These are phyloP conservation scores for Panthera uncia DNA, from an alignment of 2,113 vertebrate species.

Conservation along the genomic window DNA sequence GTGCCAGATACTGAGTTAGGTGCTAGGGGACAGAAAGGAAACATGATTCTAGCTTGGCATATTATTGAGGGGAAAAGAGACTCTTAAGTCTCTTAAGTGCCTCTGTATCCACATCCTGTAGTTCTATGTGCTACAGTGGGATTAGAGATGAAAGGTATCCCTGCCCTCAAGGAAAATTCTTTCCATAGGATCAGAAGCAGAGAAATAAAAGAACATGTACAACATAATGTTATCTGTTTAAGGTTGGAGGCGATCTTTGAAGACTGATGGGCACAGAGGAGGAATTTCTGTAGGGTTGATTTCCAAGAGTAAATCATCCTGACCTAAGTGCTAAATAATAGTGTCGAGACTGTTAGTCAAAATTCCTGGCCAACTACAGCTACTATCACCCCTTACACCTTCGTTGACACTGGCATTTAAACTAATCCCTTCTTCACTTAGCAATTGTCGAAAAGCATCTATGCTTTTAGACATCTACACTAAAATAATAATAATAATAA, in stretches of 20 bases:
- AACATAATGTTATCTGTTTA: not conserved
- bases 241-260: not conserved
- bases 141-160: not conserved
- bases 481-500: not conserved
- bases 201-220: not conserved
- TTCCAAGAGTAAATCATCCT: not conserved
- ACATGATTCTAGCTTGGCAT: not conserved
- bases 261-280: not conserved
- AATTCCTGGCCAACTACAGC: not conserved
- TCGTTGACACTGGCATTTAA: not conserved
- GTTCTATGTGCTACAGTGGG: fast-evolving
- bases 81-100: not conserved
- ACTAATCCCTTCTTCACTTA: not conserved
- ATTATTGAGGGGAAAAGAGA: not conserved
- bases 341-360: not conserved
- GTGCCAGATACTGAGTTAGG: not conserved
- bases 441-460: not conserved
- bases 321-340: not conserved
- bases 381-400: not conserved
- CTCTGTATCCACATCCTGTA: not conserved
- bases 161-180: not conserved
- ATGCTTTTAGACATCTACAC: not conserved
- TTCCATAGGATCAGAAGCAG: not conserved
- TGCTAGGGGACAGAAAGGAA: not conserved
- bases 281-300: not conserved